Conservation (phyloP, 2,797 vertebrate genomes). For the Gouania willdenowi region DNA sequence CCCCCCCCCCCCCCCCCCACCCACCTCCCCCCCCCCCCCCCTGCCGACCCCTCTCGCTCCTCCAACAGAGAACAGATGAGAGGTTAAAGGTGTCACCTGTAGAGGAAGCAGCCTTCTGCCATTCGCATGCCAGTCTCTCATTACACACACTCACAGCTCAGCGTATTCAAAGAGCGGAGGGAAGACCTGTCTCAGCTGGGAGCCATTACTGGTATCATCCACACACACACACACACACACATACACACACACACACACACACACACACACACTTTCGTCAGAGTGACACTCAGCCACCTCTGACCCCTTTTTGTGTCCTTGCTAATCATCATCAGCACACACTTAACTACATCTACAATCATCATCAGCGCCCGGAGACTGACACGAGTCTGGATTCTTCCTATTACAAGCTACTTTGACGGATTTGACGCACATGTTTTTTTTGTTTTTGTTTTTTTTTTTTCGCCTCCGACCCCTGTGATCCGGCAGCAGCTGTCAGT, state of each 20-base stretch:
- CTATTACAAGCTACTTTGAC: slow-evolving; percentile 57
- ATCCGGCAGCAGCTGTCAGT: slow-evolving; percentile 63
- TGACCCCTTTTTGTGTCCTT: slow-evolving; percentile 63
- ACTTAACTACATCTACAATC: slow-evolving; percentile 64
- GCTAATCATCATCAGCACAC: slow-evolving; percentile 68
- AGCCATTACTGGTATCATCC: slow-evolving; percentile 78
- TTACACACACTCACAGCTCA: slow-evolving; percentile 54
- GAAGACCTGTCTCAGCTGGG: slow-evolving; percentile 67
- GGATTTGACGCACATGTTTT: slow-evolving; percentile 25
- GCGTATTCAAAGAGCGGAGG: slow-evolving; percentile 12
- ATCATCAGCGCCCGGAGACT: slow-evolving; percentile 67
- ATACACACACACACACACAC: slow-evolving; percentile 49
- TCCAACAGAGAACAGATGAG: slow-evolving; percentile 79
- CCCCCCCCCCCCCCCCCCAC: no score
- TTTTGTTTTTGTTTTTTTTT: no score
- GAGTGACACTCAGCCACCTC: slow-evolving; percentile 56
- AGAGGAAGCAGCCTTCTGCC: slow-evolving; percentile 75
- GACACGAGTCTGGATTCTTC: slow-evolving; percentile 54
- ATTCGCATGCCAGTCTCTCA: slow-evolving; percentile 76
- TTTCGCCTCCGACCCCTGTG: slow-evolving; percentile 28
- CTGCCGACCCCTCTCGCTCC: slow-evolving; percentile 2
- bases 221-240: slow-evolving; percentile 44
- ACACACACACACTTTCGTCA: slow-evolving; percentile 38
- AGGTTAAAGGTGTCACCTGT: slow-evolving; percentile 83
- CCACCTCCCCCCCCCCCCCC: slow-evolving; percentile 12